Percentiles rank a stretch among this genome's conserved stretches.
These are phyloP conservation scores for Helicoverpa zea DNA, from an alignment of 1,140 invertebrate species.

Conservation along the genomic window DNA sequence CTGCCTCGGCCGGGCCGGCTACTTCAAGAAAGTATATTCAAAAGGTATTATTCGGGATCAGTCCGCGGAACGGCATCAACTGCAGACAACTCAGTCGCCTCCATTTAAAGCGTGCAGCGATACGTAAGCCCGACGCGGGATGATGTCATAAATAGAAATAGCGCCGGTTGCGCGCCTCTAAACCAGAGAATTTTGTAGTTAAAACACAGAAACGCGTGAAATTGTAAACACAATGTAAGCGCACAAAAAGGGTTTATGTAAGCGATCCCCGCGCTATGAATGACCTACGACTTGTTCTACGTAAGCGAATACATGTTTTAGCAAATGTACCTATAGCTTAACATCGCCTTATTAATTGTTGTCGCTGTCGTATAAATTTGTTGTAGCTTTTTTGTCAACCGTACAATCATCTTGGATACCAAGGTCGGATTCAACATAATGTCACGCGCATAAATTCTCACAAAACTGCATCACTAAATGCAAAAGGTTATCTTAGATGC, in stretches of 20 bases:
- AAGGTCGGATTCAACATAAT: slow-evolving; percentile 6
- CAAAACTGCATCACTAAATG: slow-evolving; percentile 2
- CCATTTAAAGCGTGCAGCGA: slow-evolving; percentile 86
- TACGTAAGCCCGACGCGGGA: slow-evolving; percentile 84
- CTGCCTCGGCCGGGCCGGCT: slow-evolving; percentile 69
- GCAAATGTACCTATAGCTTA: not conserved
- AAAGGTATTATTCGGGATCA: slow-evolving; percentile 84
- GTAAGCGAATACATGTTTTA: not conserved
- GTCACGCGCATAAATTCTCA: not conserved
- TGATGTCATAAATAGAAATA: slow-evolving; percentile 87
- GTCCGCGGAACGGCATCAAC: slow-evolving; percentile 83
- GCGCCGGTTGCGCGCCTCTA: slow-evolving; percentile 70
- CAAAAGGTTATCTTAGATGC: not conserved
- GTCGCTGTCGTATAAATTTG: not conserved
- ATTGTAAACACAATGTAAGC: slow-evolving; percentile 64
- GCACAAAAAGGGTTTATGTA: slow-evolving; percentile 7
- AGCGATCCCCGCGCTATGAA: slow-evolving; percentile 23
- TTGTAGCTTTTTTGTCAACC: not conserved
- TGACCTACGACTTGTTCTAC: slow-evolving; percentile 24
- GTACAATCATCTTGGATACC: not conserved
- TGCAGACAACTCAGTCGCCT: slow-evolving; percentile 84
- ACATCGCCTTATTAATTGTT: not conserved
- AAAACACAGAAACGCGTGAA: slow-evolving; percentile 66
- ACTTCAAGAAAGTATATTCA: slow-evolving; percentile 79
- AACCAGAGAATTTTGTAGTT: slow-evolving; percentile 63